Percentiles rank a stretch among this genome's conserved stretches.
phyloP scores from a whole-genome alignment of 2,797 vertebrate species.

The Poliocrania exsul region DNA sequence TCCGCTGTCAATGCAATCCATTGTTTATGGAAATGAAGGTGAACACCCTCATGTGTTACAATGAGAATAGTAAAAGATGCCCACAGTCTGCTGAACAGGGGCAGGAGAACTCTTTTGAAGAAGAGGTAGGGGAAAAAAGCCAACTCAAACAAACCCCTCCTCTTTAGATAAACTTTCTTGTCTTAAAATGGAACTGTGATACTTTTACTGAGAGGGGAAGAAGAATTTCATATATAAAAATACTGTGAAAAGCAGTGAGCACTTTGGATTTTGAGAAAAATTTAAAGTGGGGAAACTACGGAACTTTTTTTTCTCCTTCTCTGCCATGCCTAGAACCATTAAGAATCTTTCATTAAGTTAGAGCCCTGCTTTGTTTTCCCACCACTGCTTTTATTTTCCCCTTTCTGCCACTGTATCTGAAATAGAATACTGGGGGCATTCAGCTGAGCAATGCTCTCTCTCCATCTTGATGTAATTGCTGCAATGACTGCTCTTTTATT shows the following conservation, averaged over 20 bases:
- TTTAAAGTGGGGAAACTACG: accelerated
- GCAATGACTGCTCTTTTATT: background rate
- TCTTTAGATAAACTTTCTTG: background rate
- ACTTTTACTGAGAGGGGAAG: background rate
- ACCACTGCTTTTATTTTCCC: background rate
- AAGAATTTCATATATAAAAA: background rate
- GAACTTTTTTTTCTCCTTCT: background rate
- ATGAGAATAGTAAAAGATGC: background rate
- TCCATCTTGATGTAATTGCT: background rate
- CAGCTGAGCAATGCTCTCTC: background rate
- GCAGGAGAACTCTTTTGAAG: background rate
- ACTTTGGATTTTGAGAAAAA: background rate
- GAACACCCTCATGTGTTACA: background rate
- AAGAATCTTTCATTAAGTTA: background rate
- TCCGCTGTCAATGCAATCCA: background rate
- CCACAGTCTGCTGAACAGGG: background rate
- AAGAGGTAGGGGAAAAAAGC: background rate
- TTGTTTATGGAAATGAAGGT: constrained; percentile 3
- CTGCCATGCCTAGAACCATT: background rate
- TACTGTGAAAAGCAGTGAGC: background rate
- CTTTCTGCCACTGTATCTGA: background rate
- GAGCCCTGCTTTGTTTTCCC: background rate
- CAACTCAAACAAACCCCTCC: background rate
- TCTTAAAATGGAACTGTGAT: background rate
- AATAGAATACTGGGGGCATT: background rate